Conservation (phyloP, 2,797 vertebrate species). For the Zalophus californianus region DNA sequence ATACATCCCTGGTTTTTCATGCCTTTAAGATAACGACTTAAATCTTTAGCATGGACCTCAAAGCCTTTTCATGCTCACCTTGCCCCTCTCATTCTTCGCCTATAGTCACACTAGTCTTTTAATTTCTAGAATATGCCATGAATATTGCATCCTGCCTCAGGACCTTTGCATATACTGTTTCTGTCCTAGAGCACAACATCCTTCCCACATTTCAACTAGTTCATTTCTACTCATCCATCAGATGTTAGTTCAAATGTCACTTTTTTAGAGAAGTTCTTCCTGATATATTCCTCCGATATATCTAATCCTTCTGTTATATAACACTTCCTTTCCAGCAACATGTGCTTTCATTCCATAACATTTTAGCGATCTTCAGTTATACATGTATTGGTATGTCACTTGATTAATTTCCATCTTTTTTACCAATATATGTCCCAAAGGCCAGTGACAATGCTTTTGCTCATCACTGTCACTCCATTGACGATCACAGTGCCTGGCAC, state of each 20-base stretch:
- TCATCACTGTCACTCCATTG: background rate
- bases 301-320: background rate
- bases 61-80: background rate
- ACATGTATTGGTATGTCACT: background rate
- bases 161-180: background rate
- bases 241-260: background rate
- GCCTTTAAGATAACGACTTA: background rate
- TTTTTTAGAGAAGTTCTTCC: background rate
- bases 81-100: background rate
- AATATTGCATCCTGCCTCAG: background rate
- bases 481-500: background rate
- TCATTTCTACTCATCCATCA: constrained; percentile 3
- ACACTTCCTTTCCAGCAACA: background rate
- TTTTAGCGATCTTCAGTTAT: background rate
- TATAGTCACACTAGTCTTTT: background rate
- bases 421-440: background rate
- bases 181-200: background rate
- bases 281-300: background rate
- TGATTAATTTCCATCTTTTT: background rate
- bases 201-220: background rate
- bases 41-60: background rate
- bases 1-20: background rate
- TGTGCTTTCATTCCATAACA: background rate
- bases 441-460: background rate
- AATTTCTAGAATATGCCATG: background rate